Evolutionary conservation across 2,797 vertebrate genomes (phyloP).

Genomic region (Parauchenoglanis ngamensis): DNA sequence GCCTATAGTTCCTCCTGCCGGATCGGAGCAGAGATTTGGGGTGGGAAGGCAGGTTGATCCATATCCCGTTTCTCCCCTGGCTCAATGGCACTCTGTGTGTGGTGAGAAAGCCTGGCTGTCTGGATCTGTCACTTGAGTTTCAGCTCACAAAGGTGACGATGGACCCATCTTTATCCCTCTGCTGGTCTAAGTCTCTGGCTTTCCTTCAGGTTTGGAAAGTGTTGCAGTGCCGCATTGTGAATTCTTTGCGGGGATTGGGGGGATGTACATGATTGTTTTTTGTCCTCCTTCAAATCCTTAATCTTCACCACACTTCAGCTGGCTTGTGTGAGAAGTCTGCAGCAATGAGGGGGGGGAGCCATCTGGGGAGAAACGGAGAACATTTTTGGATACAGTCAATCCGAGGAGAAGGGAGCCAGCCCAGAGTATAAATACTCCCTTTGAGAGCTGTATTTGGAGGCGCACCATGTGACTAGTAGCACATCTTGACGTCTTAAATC

Average conservation of each 20-base stretch:
- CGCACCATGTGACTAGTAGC: slow-evolving; percentile 47
- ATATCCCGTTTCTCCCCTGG: slow-evolving; percentile 44
- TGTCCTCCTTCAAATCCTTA: slow-evolving; percentile 9
- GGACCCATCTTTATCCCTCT: slow-evolving; percentile 3
- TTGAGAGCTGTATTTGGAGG: slow-evolving; percentile 31
- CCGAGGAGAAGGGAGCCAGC: slow-evolving; percentile 1
- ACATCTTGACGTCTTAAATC: slow-evolving; percentile 46
- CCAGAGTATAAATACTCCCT: slow-evolving; percentile 37
- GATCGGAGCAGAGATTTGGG: slow-evolving; percentile 45
- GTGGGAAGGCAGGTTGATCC: slow-evolving; percentile 40
- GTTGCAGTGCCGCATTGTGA: not conserved
- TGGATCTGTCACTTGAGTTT: slow-evolving; percentile 18
- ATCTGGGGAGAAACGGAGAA: slow-evolving; percentile 11
- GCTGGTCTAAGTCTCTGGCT: not conserved
- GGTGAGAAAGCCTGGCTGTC: slow-evolving; percentile 35
- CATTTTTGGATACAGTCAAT: slow-evolving; percentile 31
- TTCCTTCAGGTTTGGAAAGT: not conserved
- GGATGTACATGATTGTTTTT: not conserved
- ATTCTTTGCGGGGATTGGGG: not conserved
- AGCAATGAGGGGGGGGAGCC: not conserved
- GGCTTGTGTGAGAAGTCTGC: not conserved
- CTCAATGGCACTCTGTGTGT: slow-evolving; percentile 48
- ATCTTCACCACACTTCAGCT: not conserved
- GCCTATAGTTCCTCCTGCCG: slow-evolving; percentile 40
- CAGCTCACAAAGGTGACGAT: slow-evolving; percentile 3